These are phyloP conservation scores for Drosophila antonietae DNA, from an alignment of 2,888 invertebrate species.

Conservation along the genomic window DNA sequence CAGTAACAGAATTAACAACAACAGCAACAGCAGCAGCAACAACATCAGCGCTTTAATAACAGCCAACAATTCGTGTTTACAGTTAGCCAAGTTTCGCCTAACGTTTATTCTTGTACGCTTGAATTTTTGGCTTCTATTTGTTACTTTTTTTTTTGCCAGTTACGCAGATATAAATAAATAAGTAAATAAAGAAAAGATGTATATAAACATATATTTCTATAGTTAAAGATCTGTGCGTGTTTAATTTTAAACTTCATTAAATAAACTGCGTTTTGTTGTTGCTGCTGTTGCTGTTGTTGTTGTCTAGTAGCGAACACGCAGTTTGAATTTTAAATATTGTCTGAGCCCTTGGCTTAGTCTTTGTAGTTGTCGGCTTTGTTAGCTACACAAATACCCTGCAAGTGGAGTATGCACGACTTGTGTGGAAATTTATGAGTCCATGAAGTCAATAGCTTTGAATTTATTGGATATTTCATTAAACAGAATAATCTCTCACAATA, in stretches of 20 bases:
- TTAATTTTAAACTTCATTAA: conserved; percentile 47
- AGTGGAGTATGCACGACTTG: background rate
- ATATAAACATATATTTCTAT: background rate
- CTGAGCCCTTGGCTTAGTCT: conserved; percentile 35
- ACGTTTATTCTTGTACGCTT: conserved; percentile 15
- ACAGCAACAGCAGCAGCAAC: conserved; percentile 16
- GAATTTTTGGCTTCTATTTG: conserved; percentile 16
- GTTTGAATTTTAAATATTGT: conserved; percentile 57
- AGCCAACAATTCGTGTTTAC: conserved; percentile 41
- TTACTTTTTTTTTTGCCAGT: conserved; percentile 3
- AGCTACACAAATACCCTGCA: conserved; percentile 2
- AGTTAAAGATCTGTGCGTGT: conserved; percentile 22
- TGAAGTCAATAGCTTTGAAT: background rate
- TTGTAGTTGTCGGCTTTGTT: conserved; percentile 21
- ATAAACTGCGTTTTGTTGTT: conserved; percentile 25
- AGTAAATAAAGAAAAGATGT: too few species aligned
- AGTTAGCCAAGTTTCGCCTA: conserved; percentile 60
- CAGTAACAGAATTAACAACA: conserved; percentile 28
- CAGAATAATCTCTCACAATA: too few species aligned
- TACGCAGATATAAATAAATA: background rate
- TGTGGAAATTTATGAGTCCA: background rate
- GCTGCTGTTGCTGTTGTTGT: conserved; percentile 12
- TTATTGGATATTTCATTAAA: background rate
- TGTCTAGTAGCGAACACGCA: conserved; percentile 45
- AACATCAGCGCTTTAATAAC: conserved; percentile 19